These are phyloP conservation scores for Lamprologus sp. DNA, from an alignment of 2,113 vertebrate genomes.

Conservation along the genomic window DNA sequence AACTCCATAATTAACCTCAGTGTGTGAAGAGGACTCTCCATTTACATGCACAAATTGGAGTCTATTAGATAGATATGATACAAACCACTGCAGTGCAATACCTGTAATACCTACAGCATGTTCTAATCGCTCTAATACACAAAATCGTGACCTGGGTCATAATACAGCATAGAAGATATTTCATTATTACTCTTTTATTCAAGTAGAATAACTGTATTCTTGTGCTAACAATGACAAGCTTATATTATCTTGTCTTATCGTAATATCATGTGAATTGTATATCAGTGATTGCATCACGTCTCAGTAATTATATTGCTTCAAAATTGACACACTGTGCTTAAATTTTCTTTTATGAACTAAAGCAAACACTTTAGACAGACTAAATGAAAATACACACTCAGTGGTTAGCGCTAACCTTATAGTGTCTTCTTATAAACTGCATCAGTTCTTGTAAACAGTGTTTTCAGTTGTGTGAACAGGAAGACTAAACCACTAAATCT, in stretches of 20 bases:
- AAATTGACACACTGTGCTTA: background rate
- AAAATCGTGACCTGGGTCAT: fast-evolving
- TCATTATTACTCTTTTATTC: background rate
- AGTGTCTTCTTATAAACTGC: background rate
- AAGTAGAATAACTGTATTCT: background rate
- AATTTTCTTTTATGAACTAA: background rate
- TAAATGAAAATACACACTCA: background rate
- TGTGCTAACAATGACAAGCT: background rate
- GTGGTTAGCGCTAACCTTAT: fast-evolving
- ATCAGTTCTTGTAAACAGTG: background rate
- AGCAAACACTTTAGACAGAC: background rate
- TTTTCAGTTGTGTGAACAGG: background rate
- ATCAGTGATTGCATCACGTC: background rate
- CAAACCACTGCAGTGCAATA: too few relatives aligned
- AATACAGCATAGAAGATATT: fast-evolving
- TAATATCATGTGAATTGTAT: background rate
- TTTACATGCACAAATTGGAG: too few relatives aligned
- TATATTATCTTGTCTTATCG: fast-evolving
- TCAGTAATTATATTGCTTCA: background rate
- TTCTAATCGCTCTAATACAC: too few relatives aligned
- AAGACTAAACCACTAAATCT: background rate
- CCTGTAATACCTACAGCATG: too few relatives aligned
- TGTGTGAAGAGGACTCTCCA: too few relatives aligned
- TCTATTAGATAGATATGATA: too few relatives aligned
- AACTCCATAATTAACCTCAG: too few relatives aligned